phyloP scores from a whole-genome alignment of 2,888 invertebrate genomes.

The Drosophila phalerata region DNA sequence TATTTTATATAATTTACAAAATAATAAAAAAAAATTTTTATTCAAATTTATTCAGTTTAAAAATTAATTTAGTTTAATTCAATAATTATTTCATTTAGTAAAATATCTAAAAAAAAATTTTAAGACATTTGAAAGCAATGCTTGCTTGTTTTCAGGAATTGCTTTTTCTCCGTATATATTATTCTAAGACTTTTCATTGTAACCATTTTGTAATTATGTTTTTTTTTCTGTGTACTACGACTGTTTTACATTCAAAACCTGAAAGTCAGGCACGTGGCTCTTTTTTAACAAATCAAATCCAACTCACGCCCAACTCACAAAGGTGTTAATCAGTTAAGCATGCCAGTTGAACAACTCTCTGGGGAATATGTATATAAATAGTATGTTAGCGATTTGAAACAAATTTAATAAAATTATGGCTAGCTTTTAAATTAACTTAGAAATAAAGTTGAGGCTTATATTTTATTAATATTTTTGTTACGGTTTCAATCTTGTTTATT shows the following conservation, averaged over 20 bases:
- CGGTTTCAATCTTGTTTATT: constrained; percentile 1
- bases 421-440: constrained; percentile 3
- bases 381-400: constrained; percentile 15
- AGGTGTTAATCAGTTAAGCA: constrained; percentile 66
- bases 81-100: too few species aligned
- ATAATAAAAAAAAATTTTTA: too few species aligned
- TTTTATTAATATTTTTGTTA: background rate
- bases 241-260: constrained; percentile 8
- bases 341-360: constrained; percentile 57
- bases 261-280: constrained; percentile 59
- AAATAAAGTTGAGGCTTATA: background rate
- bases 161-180: too few species aligned
- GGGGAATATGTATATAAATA: constrained; percentile 30
- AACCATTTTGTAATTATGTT: too few species aligned
- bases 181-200: too few species aligned
- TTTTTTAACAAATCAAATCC: constrained; percentile 19
- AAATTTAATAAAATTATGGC: constrained; percentile 16
- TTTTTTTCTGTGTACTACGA: background rate
- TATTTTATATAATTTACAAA: too few species aligned
- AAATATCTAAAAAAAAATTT: too few species aligned
- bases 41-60: too few species aligned
- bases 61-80: too few species aligned
- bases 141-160: too few species aligned
- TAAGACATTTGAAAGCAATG: too few species aligned
- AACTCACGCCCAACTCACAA: constrained; percentile 28